phyloP scores from a whole-genome alignment of 2,888 invertebrate genomes.

The Pogonocherus hispidulus region DNA sequence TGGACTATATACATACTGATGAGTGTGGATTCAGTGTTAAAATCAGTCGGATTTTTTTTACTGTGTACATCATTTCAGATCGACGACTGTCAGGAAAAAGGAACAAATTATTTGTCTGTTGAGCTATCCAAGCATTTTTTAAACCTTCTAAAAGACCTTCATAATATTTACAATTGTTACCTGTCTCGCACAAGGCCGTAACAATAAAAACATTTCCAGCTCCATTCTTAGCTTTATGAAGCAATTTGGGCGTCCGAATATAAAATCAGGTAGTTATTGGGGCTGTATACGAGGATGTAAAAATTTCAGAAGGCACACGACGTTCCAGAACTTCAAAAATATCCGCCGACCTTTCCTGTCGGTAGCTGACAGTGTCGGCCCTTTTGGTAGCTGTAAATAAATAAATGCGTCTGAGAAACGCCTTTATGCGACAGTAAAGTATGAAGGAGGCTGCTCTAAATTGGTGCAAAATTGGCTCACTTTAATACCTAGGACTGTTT shows the following conservation, averaged over 20 bases:
- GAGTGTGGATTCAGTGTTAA: no score
- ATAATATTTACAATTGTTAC: background rate
- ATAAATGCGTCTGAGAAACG: conserved; percentile 22
- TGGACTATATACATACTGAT: no score
- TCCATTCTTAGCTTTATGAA: conserved; percentile 16
- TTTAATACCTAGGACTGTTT: conserved; percentile 20
- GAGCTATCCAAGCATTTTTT: no score
- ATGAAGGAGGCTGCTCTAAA: conserved; percentile 14
- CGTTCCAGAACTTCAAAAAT: conserved; percentile 25
- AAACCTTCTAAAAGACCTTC: background rate
- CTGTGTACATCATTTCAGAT: no score
- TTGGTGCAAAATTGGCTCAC: conserved; percentile 1
- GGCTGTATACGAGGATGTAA: conserved; percentile 20
- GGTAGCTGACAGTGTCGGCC: conserved; percentile 31
- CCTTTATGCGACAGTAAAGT: conserved; percentile 19
- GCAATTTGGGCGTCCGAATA: conserved; percentile 19
- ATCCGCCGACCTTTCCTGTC: conserved; percentile 28
- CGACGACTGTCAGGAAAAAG: no score
- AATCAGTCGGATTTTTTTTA: no score
- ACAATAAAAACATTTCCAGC: conserved; percentile 11
- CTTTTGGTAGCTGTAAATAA: conserved; percentile 30
- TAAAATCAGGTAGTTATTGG: conserved; percentile 33
- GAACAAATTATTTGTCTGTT: no score
- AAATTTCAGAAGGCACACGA: conserved; percentile 35
- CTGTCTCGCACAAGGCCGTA: background rate